Evolutionary conservation across 1,140 invertebrate species (phyloP).

Genomic region (Atta texana): DNA sequence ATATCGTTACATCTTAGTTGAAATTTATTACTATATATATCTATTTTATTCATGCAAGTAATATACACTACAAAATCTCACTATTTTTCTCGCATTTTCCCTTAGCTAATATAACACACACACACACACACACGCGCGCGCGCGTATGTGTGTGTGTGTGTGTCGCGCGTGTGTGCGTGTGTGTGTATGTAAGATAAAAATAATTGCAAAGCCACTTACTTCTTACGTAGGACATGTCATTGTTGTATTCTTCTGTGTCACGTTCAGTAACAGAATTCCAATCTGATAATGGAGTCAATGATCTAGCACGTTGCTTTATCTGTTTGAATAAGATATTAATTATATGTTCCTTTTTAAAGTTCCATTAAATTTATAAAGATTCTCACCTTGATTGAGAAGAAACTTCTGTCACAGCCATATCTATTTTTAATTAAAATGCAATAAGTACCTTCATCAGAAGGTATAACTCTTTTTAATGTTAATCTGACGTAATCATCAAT

Average conservation of each 20-base stretch:
- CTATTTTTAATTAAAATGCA: constrained; percentile 97
- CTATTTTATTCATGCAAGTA: not conserved
- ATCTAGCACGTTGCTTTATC: constrained; percentile 90
- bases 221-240: constrained; percentile 87
- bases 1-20: not conserved
- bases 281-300: constrained; percentile 88
- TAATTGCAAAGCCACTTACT: constrained; percentile 85
- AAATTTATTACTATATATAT: not conserved
- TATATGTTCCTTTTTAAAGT: not conserved
- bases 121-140: too few relatives aligned
- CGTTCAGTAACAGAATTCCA: constrained; percentile 85
- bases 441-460: constrained; percentile 97
- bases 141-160: too few relatives aligned
- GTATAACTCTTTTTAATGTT: constrained; percentile 93
- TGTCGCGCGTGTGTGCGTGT: too few relatives aligned
- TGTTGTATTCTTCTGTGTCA: constrained; percentile 77
- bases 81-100: not conserved
- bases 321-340: constrained; percentile 73
- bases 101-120: not conserved
- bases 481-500: constrained; percentile 95
- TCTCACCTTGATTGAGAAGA: constrained; percentile 93
- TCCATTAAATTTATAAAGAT: constrained; percentile 19
- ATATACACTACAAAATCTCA: constrained; percentile 2
- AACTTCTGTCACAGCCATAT: constrained; percentile 94
- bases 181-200: too few relatives aligned